Evolutionary conservation across 2,888 invertebrate species (phyloP), one percentile per base, ranked within the genome.

Genomic region (Brachyptera risi): DNA sequence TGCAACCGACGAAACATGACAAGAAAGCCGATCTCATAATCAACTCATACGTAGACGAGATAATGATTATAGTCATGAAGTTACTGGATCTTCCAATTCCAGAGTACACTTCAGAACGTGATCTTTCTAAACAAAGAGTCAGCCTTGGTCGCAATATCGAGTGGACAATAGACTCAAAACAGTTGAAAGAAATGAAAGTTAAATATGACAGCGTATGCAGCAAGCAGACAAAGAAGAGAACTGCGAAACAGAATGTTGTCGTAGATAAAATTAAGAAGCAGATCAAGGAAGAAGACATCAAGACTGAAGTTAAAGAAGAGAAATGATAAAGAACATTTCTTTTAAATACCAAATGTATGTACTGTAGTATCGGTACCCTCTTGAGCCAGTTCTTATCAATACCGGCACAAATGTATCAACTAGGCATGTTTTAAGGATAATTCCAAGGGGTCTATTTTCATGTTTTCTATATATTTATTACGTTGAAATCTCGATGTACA

Each of bases 1-100:
- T 99, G 58, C 99, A 99, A 74, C 88, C 92, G n/a, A 99, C 98
- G 2, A 96, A 97, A 80, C 93, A 96, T 78, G 94, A 96, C 72
- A 90, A 90, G 72, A 92, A 93, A 77, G 91, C 95, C 23, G 90
- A 95, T 74, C 75, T 97, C 62, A 81, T 90, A 51, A 93, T 97
- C 66, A 88, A 93, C 71, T 84, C 88, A 15, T 96, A 92, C 75
- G 92, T 96, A 1, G 96, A 97, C 74, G 85, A 86, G 60, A 83
- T 96, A 51, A 78, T 95, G 69, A 78, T 79, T 61, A 84, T 83
- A 71, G 79, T 95, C 0, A 87, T 90, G 81, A 83, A 87, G 70
- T 80, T 84, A 62, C 77, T 96, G 37, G 83, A 82, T 11, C 71
- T 94, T 21, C 83, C 86, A 68, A 85, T 93, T 71, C 87, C 90